Evolutionary conservation across 2,888 invertebrate genomes (phyloP).

Genomic region (Eupithecia abbreviata): DNA sequence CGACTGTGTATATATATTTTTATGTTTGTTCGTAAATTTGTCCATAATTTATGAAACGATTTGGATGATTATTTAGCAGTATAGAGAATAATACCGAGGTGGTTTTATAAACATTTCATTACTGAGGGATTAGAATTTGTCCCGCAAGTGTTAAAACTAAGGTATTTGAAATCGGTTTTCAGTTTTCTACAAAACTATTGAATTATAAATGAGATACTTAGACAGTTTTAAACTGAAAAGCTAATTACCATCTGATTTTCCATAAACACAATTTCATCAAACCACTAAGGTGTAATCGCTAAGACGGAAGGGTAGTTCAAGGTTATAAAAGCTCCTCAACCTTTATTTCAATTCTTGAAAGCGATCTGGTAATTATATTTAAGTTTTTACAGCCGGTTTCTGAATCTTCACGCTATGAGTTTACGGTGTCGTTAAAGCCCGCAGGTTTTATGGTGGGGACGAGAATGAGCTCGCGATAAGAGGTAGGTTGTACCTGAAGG

Average conservation of each 20-base stretch:
- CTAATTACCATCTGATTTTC: neutral
- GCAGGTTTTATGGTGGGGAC: slow-evolving; percentile 41
- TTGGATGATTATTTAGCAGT: too few species aligned
- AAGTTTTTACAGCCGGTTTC: slow-evolving; percentile 46
- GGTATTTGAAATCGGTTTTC: too few species aligned
- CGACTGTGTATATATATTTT: too few species aligned
- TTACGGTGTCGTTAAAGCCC: slow-evolving; percentile 42
- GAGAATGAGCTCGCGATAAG: slow-evolving; percentile 42
- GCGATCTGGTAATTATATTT: slow-evolving; percentile 48
- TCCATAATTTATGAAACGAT: too few species aligned
- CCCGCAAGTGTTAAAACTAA: too few species aligned
- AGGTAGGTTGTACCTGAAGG: slow-evolving; percentile 35
- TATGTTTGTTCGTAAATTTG: too few species aligned
- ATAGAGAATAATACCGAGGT: too few species aligned
- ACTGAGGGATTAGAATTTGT: too few species aligned
- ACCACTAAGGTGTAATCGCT: neutral
- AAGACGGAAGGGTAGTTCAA: neutral
- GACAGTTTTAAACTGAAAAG: too few species aligned
- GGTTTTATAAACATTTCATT: too few species aligned
- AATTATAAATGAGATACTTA: too few species aligned
- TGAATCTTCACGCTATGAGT: slow-evolving; percentile 41
- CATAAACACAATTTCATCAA: neutral
- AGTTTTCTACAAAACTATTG: too few species aligned
- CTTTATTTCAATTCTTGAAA: slow-evolving; percentile 41
- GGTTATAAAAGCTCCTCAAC: slow-evolving; percentile 8